Conservation (phyloP, 2,113 vertebrate genomes). For the Labeo rohita region DNA sequence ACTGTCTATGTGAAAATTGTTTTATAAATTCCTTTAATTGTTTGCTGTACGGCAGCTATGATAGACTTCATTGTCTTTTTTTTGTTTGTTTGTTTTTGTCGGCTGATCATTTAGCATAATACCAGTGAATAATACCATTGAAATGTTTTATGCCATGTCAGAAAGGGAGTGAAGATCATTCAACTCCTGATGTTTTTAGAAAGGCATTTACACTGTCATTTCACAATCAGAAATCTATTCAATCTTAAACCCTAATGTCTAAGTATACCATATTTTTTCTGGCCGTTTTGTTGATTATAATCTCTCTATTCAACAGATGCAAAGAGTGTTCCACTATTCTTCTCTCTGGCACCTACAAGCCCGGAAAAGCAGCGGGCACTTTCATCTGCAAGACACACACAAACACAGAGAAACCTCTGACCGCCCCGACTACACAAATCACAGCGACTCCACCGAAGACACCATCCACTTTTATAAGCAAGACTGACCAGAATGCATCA, state of each 20-base stretch:
- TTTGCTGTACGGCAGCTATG: not conserved
- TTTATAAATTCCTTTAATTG: not conserved
- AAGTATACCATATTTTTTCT: not conserved
- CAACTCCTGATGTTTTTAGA: not conserved
- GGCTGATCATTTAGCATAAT: not conserved
- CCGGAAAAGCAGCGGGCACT: constrained; percentile 65
- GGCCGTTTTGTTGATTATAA: not conserved
- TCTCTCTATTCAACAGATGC: constrained; percentile 72
- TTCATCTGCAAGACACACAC: constrained; percentile 80
- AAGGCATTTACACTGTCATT: not conserved
- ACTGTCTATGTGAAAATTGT: not conserved
- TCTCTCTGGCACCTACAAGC: constrained; percentile 77
- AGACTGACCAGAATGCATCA: constrained; percentile 35
- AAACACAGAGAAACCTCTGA: constrained; percentile 6
- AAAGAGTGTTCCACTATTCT: constrained; percentile 78
- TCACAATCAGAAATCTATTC: not conserved
- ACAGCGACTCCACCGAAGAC: not conserved
- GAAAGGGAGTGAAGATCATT: not conserved
- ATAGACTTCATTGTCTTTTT: not conserved
- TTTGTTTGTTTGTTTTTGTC: not conserved
- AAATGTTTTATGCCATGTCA: not conserved
- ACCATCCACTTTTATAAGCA: constrained; percentile 20
- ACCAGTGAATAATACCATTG: not conserved
- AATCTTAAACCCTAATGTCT: not conserved
- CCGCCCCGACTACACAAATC: constrained; percentile 8